A percentile compares a stretch with the other conserved stretches of the same genome.
Conservation (phyloP, 2,888 invertebrate species). For the Drosophila mettleri region DNA sequence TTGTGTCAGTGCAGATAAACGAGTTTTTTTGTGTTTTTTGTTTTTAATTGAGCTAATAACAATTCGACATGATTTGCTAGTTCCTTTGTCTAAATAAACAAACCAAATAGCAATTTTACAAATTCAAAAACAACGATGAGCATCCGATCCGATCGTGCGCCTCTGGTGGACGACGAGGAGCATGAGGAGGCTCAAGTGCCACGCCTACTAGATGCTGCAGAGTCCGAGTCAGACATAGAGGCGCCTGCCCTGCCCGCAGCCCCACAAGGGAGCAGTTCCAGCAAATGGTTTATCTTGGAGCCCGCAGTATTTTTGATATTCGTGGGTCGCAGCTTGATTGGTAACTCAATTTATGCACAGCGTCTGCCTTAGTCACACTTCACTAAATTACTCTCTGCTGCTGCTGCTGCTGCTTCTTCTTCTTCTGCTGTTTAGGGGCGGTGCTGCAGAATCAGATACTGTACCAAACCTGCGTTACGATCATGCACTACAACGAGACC, state of each 20-base stretch:
- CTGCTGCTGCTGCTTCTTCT: too few relatives aligned
- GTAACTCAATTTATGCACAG: constrained; percentile 52
- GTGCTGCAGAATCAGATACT: constrained; percentile 89
- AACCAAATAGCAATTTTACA: constrained; percentile 6
- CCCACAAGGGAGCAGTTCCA: background rate
- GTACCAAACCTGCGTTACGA: constrained; percentile 89
- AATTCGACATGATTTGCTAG: constrained; percentile 54
- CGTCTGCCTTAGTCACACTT: background rate
- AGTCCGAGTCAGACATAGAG: constrained; percentile 10
- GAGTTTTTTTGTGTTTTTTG: constrained; percentile 10
- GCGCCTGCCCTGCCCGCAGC: constrained; percentile 6
- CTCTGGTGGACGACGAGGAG: constrained; percentile 52
- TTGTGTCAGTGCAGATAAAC: constrained; percentile 42
- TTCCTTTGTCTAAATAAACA: constrained; percentile 48
- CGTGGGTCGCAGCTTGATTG: constrained; percentile 81
- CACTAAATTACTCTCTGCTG: too few relatives aligned
- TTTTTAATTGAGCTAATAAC: background rate
- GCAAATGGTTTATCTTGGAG: constrained; percentile 81
- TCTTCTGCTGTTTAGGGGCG: constrained; percentile 82
- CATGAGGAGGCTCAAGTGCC: constrained; percentile 39
- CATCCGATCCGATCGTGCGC: constrained; percentile 56
- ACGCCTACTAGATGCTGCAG: constrained; percentile 50
- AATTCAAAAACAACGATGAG: constrained; percentile 35
- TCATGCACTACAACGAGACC: constrained; percentile 86
- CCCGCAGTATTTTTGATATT: constrained; percentile 83